Conservation (phyloP, 92 coral and sea anemone species). For the Palythoa grandis region DNA sequence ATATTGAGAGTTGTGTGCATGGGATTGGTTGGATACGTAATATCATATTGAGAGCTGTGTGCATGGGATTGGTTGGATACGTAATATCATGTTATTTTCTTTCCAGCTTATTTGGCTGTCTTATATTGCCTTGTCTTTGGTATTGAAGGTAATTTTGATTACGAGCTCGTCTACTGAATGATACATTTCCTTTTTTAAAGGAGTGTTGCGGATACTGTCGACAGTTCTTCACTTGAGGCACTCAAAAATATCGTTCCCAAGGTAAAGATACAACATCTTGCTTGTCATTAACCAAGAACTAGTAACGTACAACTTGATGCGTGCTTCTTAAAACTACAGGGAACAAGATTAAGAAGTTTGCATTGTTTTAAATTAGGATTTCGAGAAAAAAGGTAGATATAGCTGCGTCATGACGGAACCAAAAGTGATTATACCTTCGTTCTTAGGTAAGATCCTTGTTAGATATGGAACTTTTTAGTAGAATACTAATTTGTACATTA, state of each 20-base stretch:
- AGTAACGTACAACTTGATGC: not conserved
- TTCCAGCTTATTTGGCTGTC: too few relatives aligned
- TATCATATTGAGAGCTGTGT: too few relatives aligned
- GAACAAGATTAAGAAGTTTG: too few relatives aligned
- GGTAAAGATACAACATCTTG: conserved; percentile 46
- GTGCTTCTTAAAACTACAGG: not conserved
- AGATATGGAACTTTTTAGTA: not conserved
- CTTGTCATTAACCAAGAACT: not conserved
- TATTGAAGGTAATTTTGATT: not conserved
- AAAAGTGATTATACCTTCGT: not conserved
- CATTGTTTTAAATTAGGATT: too few relatives aligned
- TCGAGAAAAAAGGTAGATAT: too few relatives aligned
- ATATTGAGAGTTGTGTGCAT: too few relatives aligned
- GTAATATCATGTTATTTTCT: too few relatives aligned
- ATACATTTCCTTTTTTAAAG: conserved; percentile 48
- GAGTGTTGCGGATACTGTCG: conserved; percentile 61
- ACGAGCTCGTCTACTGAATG: not conserved
- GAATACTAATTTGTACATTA: not conserved
- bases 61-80: too few relatives aligned
- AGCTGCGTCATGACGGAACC: too few relatives aligned
- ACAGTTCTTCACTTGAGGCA: conserved; percentile 55
- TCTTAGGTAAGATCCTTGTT: not conserved
- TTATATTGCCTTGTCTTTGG: too few relatives aligned
- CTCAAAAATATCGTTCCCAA: conserved; percentile 81
- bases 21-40: too few relatives aligned